Percentiles rank a stretch among this genome's conserved stretches.
Conservation (phyloP, 2,888 invertebrate species). For the Nebria brevicollis region DNA sequence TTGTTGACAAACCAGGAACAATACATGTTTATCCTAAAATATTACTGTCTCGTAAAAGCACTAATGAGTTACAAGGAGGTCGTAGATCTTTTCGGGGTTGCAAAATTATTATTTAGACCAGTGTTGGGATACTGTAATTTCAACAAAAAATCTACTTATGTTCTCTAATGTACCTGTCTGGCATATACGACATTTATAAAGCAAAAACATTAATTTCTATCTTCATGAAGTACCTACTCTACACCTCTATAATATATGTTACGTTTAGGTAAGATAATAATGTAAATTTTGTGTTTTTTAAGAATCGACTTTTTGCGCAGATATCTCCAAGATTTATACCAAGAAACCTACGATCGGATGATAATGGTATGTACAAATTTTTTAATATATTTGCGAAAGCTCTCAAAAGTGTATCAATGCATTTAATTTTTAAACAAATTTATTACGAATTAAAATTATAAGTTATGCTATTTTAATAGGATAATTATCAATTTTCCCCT, state of each 20-base stretch:
- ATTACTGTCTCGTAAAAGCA: too few relatives aligned
- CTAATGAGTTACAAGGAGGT: too few relatives aligned
- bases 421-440: too few relatives aligned
- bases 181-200: not conserved
- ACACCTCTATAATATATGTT: not conserved
- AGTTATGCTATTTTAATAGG: not conserved
- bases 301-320: conserved; percentile 53
- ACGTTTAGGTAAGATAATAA: conserved; percentile 10
- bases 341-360: conserved; percentile 54
- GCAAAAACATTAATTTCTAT: not conserved
- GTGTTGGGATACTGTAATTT: not conserved
- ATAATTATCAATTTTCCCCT: too few relatives aligned
- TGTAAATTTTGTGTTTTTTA: conserved; percentile 34
- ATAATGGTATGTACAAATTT: conserved; percentile 56
- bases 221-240: not conserved
- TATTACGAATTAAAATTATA: conserved; percentile 7
- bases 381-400: conserved; percentile 4
- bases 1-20: too few relatives aligned
- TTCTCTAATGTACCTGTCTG: not conserved
- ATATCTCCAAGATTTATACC: conserved; percentile 65
- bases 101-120: too few relatives aligned
- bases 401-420: too few relatives aligned
- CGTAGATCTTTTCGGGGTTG: too few relatives aligned
- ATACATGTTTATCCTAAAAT: too few relatives aligned
- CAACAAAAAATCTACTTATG: not conserved